phyloP scores from a whole-genome alignment of 2,888 invertebrate species.

The Xanthorhoe designata region DNA sequence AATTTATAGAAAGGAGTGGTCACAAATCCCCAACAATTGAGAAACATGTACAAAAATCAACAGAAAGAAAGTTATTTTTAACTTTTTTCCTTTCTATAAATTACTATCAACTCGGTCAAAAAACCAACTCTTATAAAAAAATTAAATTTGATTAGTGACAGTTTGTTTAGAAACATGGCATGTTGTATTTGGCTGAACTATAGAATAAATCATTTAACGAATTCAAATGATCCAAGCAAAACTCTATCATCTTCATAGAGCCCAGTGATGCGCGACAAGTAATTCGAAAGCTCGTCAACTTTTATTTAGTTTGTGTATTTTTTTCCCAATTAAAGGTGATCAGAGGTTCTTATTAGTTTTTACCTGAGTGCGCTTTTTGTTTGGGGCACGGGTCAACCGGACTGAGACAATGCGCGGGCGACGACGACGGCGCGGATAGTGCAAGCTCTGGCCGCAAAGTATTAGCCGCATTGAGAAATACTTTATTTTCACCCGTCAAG shows the following conservation, averaged over 20 bases:
- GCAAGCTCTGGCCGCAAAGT: conserved; percentile 16
- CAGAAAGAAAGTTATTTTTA: no score
- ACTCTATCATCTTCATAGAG: conserved; percentile 51
- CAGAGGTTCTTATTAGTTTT: conserved; percentile 68
- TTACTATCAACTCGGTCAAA: no score
- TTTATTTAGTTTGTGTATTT: conserved; percentile 59
- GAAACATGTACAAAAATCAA: no score
- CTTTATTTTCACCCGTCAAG: background rate
- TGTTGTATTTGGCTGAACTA: no score
- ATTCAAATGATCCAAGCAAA: no score
- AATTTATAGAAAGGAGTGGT: no score
- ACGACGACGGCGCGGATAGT: conserved; percentile 11
- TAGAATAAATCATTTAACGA: no score
- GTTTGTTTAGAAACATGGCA: no score
- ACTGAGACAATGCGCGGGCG: conserved; percentile 77
- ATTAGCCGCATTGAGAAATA: background rate
- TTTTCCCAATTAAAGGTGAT: conserved; percentile 75
- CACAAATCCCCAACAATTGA: no score
- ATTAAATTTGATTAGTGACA: no score
- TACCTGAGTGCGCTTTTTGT: conserved; percentile 66
- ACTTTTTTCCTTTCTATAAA: no score
- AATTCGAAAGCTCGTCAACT: conserved; percentile 52
- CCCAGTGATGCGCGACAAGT: conserved; percentile 43
- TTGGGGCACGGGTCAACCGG: conserved; percentile 82
- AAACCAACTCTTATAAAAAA: no score